These are phyloP conservation scores for Cryptocephalus primarius DNA, from an alignment of 2,888 invertebrate species.

Conservation along the genomic window DNA sequence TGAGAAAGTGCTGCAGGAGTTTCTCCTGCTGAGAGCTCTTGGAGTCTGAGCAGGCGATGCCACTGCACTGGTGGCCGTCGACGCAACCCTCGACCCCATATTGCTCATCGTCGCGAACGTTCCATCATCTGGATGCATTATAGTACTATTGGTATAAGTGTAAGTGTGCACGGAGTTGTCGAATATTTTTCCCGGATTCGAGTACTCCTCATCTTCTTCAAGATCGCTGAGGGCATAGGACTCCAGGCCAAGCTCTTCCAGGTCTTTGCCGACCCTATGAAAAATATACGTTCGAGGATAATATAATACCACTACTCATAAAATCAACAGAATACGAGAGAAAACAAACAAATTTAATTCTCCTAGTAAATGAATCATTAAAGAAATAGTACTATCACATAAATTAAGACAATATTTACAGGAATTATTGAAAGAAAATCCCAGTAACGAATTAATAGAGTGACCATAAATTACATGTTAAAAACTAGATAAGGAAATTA, in stretches of 20 bases:
- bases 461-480: too few relatives aligned
- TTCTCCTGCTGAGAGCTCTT: slow-evolving; percentile 53
- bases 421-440: too few relatives aligned
- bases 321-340: too few relatives aligned
- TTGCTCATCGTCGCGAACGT: slow-evolving; percentile 50
- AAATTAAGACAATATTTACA: too few relatives aligned
- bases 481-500: too few relatives aligned
- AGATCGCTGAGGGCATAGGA: slow-evolving; percentile 53
- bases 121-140: slow-evolving; percentile 82
- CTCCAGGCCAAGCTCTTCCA: slow-evolving; percentile 65
- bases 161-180: slow-evolving; percentile 70
- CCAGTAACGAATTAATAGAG: too few relatives aligned
- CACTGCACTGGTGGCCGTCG: slow-evolving; percentile 46
- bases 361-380: too few relatives aligned
- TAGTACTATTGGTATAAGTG: slow-evolving; percentile 80
- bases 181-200: slow-evolving; percentile 60
- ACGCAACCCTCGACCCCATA: slow-evolving; percentile 55
- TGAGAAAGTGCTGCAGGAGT: slow-evolving; percentile 68
- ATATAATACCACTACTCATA: too few relatives aligned
- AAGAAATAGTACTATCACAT: too few relatives aligned
- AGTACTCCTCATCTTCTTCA: slow-evolving; percentile 65
- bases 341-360: too few relatives aligned
- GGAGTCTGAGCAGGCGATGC: slow-evolving; percentile 42
- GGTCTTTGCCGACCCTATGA: slow-evolving; percentile 58
- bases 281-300: too few relatives aligned